A percentile compares a stretch with the other conserved stretches of the same genome.
Evolutionary conservation across 2,888 invertebrate species (phyloP).

Genomic region (Ferrisia virgata): DNA sequence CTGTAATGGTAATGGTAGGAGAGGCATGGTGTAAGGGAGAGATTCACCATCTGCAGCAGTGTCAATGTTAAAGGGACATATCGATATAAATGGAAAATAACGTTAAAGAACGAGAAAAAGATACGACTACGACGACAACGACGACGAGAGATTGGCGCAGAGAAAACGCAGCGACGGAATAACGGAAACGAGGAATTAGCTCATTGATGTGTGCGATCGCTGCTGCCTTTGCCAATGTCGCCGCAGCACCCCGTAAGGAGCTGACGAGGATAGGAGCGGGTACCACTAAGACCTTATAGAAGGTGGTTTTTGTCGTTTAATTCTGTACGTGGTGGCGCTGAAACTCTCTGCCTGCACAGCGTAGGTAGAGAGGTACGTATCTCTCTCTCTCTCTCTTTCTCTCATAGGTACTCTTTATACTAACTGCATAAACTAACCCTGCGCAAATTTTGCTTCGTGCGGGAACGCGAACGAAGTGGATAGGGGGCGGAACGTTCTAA

Average conservation of each 20-base stretch:
- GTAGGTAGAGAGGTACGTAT: too few species aligned
- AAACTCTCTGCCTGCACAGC: background rate
- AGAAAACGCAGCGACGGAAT: background rate
- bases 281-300: background rate
- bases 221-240: background rate
- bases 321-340: background rate
- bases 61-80: background rate
- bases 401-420: too few species aligned
- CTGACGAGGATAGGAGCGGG: background rate
- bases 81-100: background rate
- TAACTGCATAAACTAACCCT: too few species aligned
- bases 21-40: background rate
- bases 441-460: background rate
- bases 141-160: background rate
- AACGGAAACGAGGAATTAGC: slow-evolving; percentile 40
- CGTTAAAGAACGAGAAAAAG: background rate
- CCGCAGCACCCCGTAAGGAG: background rate
- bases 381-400: too few species aligned
- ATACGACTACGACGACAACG: background rate
- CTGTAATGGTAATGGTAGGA: background rate
- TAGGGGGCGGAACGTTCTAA: too few species aligned
- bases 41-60: slow-evolving; percentile 3
- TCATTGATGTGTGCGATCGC: slow-evolving; percentile 37
- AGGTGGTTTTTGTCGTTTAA: slow-evolving; percentile 45
- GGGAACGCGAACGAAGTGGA: background rate